These are phyloP conservation scores for Vimba vimba DNA, from an alignment of 2,113 vertebrate genomes.

Conservation along the genomic window DNA sequence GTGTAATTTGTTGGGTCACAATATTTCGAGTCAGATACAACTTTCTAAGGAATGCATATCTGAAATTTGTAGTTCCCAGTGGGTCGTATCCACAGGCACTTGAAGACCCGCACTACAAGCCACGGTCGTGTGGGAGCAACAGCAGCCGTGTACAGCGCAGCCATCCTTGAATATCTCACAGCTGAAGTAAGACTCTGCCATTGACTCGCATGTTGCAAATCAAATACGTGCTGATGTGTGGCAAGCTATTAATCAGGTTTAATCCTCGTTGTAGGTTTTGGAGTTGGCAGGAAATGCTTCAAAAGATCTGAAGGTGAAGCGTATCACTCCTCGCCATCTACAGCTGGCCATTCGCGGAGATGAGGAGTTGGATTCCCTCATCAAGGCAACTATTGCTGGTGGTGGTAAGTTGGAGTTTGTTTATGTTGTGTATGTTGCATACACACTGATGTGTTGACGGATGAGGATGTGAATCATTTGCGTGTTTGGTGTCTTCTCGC, in stretches of 20 bases:
- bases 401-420: conserved; percentile 80
- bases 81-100: conserved; percentile 95
- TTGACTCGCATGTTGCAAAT: not conserved
- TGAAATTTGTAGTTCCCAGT: conserved; percentile 86
- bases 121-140: conserved; percentile 97
- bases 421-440: not conserved
- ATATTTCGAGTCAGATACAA: not conserved
- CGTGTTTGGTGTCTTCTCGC: conserved; percentile 37
- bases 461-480: not conserved
- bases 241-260: not conserved
- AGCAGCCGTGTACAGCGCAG: conserved; percentile 95
- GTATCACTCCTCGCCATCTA: conserved; percentile 96
- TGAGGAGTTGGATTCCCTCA: conserved; percentile 96
- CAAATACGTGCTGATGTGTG: not conserved
- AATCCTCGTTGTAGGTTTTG: conserved; percentile 81
- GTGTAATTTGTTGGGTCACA: not conserved
- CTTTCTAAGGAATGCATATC: not conserved
- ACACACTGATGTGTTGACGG: no score
- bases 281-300: conserved; percentile 98
- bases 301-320: conserved; percentile 98
- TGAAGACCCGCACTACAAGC: conserved; percentile 98
- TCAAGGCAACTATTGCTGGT: conserved; percentile 98
- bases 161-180: conserved; percentile 97
- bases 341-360: conserved; percentile 97
- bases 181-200: conserved; percentile 82